Evolutionary conservation across 2,888 invertebrate genomes (phyloP).

Genomic region (Lamellibrachia columna): DNA sequence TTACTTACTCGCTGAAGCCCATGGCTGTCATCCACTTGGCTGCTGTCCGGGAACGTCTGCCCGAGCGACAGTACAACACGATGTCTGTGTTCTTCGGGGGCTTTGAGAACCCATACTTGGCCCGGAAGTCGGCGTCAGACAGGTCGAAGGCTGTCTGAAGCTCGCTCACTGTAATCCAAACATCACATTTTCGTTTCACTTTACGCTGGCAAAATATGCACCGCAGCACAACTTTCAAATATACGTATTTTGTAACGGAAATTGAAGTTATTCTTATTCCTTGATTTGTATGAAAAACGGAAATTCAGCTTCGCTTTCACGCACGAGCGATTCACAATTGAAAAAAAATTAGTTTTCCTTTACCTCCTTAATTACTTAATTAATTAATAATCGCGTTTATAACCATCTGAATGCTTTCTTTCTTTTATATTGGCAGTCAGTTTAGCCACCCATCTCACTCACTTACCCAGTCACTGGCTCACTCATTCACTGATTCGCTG

Average conservation of each 20-base stretch:
- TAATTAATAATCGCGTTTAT: neutral
- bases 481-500: neutral
- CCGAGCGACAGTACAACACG: neutral
- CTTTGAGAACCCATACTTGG: neutral
- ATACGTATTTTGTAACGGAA: too few species aligned
- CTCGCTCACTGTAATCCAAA: neutral
- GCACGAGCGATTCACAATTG: too few species aligned
- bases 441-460: neutral
- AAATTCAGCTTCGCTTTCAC: too few species aligned
- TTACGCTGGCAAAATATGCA: neutral
- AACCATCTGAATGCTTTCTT: neutral
- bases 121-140: neutral
- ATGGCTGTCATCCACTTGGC: neutral
- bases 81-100: neutral
- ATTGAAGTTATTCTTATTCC: too few species aligned
- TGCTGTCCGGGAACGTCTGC: neutral
- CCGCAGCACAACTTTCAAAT: too few species aligned
- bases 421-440: neutral
- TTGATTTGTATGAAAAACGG: too few species aligned
- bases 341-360: neutral
- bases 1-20: conserved; percentile 12
- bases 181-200: neutral
- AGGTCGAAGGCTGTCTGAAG: neutral
- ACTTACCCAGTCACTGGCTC: neutral
- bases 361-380: neutral